These are phyloP conservation scores for Pseudococcus viburni DNA, from an alignment of 2,888 invertebrate genomes.

Conservation along the genomic window DNA sequence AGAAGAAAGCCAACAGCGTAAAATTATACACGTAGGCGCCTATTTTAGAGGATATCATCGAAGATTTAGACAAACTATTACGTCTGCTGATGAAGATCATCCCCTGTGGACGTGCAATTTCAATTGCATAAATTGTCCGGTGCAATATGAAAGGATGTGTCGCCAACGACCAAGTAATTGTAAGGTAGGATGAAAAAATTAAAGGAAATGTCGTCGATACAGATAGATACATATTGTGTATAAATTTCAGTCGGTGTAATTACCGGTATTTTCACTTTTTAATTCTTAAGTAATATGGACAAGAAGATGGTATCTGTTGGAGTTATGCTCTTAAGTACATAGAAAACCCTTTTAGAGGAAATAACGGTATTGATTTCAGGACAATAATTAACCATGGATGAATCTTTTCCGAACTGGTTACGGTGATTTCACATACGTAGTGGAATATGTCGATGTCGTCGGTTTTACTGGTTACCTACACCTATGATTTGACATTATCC, in stretches of 20 bases:
- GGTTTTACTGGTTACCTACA: not conserved
- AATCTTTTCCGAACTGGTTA: constrained; percentile 2
- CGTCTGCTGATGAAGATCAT: not conserved
- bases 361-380: constrained; percentile 48
- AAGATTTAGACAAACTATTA: not conserved
- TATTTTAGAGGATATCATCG: not conserved
- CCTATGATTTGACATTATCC: not conserved
- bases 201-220: constrained; percentile 21
- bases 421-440: not conserved
- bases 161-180: constrained; percentile 38
- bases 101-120: not conserved
- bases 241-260: constrained; percentile 19
- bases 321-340: not conserved
- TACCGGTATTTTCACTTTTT: constrained; percentile 35
- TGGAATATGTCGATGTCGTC: not conserved
- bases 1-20: not conserved
- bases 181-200: not conserved
- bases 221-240: not conserved
- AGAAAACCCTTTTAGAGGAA: constrained; percentile 2
- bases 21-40: constrained; percentile 3
- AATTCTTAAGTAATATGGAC: constrained; percentile 11
- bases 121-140: constrained; percentile 17
- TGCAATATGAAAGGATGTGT: constrained; percentile 38
- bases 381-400: constrained; percentile 23
- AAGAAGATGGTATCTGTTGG: not conserved